Conservation (phyloP, 2,113 vertebrate genomes). For the Platanista minor region DNA sequence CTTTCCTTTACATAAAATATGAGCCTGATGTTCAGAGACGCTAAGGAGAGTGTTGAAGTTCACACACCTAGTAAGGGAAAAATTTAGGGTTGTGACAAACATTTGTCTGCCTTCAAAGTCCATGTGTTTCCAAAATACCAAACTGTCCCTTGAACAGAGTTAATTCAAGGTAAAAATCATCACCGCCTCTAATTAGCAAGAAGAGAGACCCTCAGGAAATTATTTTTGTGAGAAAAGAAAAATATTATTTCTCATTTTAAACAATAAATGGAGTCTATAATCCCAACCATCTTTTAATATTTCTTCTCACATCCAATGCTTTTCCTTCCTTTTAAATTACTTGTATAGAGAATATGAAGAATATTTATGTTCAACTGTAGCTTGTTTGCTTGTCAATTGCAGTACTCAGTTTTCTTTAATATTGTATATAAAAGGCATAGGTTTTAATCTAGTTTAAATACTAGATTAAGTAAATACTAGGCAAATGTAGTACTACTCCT, state of each 20-base stretch:
- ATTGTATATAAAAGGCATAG: background rate
- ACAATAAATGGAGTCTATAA: background rate
- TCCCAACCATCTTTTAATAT: background rate
- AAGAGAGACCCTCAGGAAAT: background rate
- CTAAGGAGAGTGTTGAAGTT: background rate
- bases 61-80: background rate
- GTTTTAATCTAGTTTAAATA: background rate
- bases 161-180: background rate
- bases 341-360: background rate
- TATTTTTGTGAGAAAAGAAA: background rate
- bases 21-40: background rate
- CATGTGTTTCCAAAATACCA: background rate
- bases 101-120: background rate
- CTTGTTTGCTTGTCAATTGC: background rate
- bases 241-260: background rate
- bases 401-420: background rate
- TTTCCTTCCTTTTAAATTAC: background rate
- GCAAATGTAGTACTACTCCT: background rate
- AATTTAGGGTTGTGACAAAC: background rate
- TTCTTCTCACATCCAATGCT: background rate
- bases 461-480: background rate
- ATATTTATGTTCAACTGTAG: background rate
- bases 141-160: background rate
- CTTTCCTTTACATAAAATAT: background rate
- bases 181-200: background rate